Evolutionary conservation across 2,888 invertebrate genomes (phyloP), one percentile per base, ranked within the genome.

Genomic region (Cybosia mesomella): DNA sequence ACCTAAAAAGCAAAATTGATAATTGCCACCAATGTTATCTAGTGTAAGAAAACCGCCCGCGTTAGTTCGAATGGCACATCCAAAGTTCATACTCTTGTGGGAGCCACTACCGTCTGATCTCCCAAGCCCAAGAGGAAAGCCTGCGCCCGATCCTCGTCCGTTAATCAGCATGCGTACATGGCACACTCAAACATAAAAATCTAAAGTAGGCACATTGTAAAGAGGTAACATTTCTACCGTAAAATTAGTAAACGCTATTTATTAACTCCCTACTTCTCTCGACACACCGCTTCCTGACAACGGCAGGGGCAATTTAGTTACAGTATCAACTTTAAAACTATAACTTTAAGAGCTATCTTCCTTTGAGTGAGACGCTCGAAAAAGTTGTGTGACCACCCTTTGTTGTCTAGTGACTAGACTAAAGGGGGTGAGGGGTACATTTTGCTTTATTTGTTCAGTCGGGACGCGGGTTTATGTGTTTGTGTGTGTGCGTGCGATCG

Each of bases 381-480:
- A 87, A 84, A 80, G 85, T 91, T 83, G 92, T 75, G 72, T 75
- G 83, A 75, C 82, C 86, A 88, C 89, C 89, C 94, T 94, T 94
- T 94, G 94, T 94, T 93, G 94, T 94, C 94, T 94, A 89, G 88
- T 79, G 89, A 88, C 91, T 90, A 92, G 92, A 91, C 92, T 85
- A 84, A 79, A 82, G 87, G 87, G 86, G 79, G 80, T 81, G 87
- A 88, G 88, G 90, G 87, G 68, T 87, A 87, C 89, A 87, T 91
- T 92, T 93, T 92, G 92, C 92, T 93, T 92, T 93, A 92, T 93
- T 93, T 92, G 91, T 82, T 76, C 83, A 79, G 86, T 85, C 87
- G 81, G 84, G 85, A 80, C 84, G 83, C 71, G 71, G 70, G 68
- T 64, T 72, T 79, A 53, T 72, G 83, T 83, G 81, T 68, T 62